phyloP scores from a whole-genome alignment of 2,797 vertebrate species.

The Forpus xanthops region DNA sequence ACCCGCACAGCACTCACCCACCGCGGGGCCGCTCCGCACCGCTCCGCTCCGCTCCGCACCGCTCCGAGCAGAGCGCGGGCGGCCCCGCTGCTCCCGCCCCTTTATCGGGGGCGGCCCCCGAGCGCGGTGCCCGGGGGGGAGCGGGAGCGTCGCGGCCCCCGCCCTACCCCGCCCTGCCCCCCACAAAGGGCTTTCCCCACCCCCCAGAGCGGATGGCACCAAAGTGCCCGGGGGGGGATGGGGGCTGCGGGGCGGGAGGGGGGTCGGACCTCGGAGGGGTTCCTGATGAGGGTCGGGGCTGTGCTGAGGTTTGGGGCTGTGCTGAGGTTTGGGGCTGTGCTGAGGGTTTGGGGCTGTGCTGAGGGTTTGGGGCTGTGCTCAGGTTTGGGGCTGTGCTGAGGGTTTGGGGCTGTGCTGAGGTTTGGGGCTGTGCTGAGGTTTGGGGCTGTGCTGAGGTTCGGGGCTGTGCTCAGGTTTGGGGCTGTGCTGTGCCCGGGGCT shows the following conservation, averaged over 20 bases:
- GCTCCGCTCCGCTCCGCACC: background rate
- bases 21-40: background rate
- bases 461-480: no score
- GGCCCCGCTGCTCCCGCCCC: slow-evolving; percentile 45
- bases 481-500: background rate
- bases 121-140: background rate
- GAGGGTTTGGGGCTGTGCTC: no score
- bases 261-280: no score
- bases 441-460: no score
- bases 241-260: no score
- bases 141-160: background rate
- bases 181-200: background rate
- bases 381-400: no score
- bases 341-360: no score
- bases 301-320: no score
- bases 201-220: background rate
- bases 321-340: no score
- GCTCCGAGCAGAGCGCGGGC: background rate
- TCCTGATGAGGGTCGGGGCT: no score
- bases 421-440: no score
- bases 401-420: no score
- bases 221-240: background rate
- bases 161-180: background rate
- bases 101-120: slow-evolving; percentile 52
- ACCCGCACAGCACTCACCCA: background rate